Base-by-base conservation (phyloP, 1,140 invertebrate genomes). In the Cotesia glomerata region DNA sequence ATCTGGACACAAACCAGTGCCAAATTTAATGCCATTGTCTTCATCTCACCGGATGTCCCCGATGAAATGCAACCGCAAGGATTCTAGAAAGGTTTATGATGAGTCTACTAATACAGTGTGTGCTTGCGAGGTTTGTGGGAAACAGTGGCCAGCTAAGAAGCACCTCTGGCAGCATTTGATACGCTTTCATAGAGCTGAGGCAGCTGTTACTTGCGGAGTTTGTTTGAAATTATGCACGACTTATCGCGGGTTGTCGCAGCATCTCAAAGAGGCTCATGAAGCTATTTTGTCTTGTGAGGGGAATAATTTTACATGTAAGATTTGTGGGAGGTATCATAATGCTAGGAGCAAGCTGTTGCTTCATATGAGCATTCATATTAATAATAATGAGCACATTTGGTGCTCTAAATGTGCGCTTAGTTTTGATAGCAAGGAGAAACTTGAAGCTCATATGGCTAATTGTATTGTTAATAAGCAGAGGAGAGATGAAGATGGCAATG, bases 121-220 rank as follows among this genome's bases (percentile, higher is more conserved):
- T 54, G 81, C 84, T 0, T 91, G 90, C 73, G 89, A 90, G 68
- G 88, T 91, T 0, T 91, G 90, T 71, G 87, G 87, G 0, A 91
- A 91, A 78, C 88, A 86, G 16, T 91, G 89, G 89, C 89, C 90
- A 0, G 89, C 89, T 0, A 90, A 90, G 72, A 90, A 90, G 74
- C 90, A 91, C 74, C 78, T 91, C 0, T 91, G 90, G 90, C 90
- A 91, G 75, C 90, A 91, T 77, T 81, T 91, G 18, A 91, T 91
- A 36, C 80, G 90, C 7, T 90, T 89, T 74, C 90, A 91, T 78
- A 85, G 88, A 35, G 79, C 82, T 2, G 89, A 89, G 70, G 89
- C 90, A 0, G 89, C 89, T 0, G 89, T 89, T 0, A 89, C 90
- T 2, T 91, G 90, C 71, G 90, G 90, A 0, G 90, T 91, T 39